Percentiles rank a stretch among this genome's conserved stretches.
phyloP scores from a whole-genome alignment of 2,113 vertebrate genomes.

The Semicossyphus pulcher region DNA sequence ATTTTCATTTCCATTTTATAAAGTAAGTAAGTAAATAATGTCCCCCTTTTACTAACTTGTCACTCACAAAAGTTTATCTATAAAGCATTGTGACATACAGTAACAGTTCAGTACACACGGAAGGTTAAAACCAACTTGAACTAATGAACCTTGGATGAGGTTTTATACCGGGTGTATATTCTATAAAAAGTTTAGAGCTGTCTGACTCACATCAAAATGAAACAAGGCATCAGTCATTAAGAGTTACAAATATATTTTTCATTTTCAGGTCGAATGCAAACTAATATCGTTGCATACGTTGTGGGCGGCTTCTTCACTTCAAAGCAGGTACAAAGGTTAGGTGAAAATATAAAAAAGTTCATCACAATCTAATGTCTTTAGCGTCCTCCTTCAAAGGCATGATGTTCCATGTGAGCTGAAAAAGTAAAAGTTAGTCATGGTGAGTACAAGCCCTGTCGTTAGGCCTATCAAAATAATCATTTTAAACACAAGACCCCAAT shows the following conservation, averaged over 20 bases:
- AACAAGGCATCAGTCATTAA: constrained; percentile 63
- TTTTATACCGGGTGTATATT: constrained; percentile 11
- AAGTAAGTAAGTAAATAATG: too few species aligned
- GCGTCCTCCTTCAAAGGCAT: constrained; percentile 94
- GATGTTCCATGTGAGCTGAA: constrained; percentile 96
- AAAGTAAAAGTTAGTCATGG: constrained; percentile 65
- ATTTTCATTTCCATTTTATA: too few species aligned
- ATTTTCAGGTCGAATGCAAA: constrained; percentile 64
- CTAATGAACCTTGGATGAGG: neutral
- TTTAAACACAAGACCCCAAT: neutral
- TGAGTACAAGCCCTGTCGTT: neutral
- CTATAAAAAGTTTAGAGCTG: constrained; percentile 40
- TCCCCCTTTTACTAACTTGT: too few species aligned
- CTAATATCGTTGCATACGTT: constrained; percentile 60
- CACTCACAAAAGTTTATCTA: too few species aligned
- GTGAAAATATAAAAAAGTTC: constrained; percentile 38
- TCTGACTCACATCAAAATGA: constrained; percentile 31
- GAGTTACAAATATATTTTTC: constrained; percentile 80
- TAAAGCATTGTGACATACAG: too few species aligned
- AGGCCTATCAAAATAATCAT: neutral
- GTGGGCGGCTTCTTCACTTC: constrained; percentile 37
- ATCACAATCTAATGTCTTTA: constrained; percentile 86
- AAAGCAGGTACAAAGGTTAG: constrained; percentile 66
- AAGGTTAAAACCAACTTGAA: constrained; percentile 22
- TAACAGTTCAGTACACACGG: constrained; percentile 45